These are phyloP conservation scores for Pterobdella sp. DNA, from an alignment of 2,888 invertebrate genomes.

Conservation along the genomic window DNA sequence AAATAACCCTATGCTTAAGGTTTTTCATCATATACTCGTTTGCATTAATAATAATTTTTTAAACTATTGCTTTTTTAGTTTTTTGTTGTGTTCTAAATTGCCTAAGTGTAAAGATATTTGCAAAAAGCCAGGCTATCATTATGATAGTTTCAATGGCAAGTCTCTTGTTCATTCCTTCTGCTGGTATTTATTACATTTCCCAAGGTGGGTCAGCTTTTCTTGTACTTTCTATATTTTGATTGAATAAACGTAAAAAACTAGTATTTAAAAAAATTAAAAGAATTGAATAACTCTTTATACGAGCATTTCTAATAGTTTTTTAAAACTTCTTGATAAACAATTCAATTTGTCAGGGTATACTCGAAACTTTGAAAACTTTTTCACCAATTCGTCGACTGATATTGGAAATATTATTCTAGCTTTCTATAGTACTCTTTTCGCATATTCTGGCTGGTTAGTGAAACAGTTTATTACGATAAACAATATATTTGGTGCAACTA, in stretches of 20 bases:
- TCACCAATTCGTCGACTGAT: slow-evolving; percentile 51
- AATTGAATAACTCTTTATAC: slow-evolving; percentile 44
- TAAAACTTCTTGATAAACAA: neutral
- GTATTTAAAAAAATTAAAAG: no score
- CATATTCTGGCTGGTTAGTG: slow-evolving; percentile 54
- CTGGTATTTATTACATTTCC: slow-evolving; percentile 74
- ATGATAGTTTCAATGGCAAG: slow-evolving; percentile 42
- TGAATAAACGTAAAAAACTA: neutral
- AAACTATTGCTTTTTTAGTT: neutral
- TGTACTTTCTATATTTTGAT: no score
- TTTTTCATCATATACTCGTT: no score
- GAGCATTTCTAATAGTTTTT: neutral
- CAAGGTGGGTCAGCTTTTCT: slow-evolving; percentile 59
- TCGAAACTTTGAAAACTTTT: slow-evolving; percentile 40
- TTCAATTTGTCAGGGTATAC: slow-evolving; percentile 15
- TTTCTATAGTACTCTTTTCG: slow-evolving; percentile 48
- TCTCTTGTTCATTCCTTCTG: slow-evolving; percentile 67
- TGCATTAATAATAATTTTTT: neutral
- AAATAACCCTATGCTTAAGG: no score
- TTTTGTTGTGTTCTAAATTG: slow-evolving; percentile 41
- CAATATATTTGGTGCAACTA: no score
- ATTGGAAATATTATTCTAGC: slow-evolving; percentile 57
- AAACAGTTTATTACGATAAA: no score
- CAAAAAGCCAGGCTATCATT: slow-evolving; percentile 43
- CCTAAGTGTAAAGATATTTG: slow-evolving; percentile 43